A percentile compares a stretch with the other conserved stretches of the same genome.
Conservation (phyloP, 2,113 vertebrate species). For the Datnioides undecimradiatus region DNA sequence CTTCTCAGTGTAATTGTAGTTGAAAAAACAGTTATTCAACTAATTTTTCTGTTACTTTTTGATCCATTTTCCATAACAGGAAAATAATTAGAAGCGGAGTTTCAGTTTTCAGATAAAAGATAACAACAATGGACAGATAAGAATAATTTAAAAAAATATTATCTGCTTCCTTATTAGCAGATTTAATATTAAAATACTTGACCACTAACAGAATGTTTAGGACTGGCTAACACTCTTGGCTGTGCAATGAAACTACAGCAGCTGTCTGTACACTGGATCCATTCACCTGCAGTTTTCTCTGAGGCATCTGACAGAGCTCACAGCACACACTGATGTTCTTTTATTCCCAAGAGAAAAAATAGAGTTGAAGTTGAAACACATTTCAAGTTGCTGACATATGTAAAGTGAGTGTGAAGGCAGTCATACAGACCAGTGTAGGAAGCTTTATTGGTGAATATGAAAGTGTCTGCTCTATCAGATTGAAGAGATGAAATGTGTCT, state of each 20-base stretch:
- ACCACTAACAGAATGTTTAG: neutral
- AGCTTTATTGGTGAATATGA: neutral
- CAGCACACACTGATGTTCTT: neutral
- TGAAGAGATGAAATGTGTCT: neutral
- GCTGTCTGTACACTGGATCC: neutral
- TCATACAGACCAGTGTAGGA: neutral
- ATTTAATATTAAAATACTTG: neutral
- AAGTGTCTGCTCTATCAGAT: neutral
- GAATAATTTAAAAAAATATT: neutral
- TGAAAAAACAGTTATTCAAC: neutral
- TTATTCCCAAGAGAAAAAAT: neutral
- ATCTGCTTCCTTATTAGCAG: neutral
- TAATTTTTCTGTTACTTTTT: neutral
- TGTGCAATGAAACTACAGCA: neutral
- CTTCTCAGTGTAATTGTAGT: neutral
- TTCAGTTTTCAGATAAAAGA: neutral
- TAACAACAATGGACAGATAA: neutral
- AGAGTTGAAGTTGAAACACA: neutral
- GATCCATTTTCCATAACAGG: neutral
- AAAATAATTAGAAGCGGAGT: neutral
- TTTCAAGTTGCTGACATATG: neutral
- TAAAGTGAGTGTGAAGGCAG: neutral
- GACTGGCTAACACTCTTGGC: too few species aligned
- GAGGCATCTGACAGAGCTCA: neutral
- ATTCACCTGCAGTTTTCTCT: slow-evolving; percentile 6